Evolutionary conservation across 2,888 invertebrate genomes (phyloP).

Genomic region (Lampropteryx suffumata): DNA sequence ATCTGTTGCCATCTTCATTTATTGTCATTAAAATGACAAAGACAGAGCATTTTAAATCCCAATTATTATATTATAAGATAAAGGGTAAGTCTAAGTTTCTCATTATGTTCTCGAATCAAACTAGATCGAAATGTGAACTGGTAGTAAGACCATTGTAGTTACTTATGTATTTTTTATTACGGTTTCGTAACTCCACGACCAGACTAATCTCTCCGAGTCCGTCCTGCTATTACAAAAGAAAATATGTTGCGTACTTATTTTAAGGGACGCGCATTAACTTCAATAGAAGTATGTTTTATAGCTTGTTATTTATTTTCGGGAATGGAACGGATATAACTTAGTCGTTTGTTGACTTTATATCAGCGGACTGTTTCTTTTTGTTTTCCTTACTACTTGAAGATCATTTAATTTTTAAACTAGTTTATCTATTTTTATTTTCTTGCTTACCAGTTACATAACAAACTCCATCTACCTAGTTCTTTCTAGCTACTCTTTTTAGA

Average conservation of each 20-base stretch:
- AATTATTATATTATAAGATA: too few species aligned
- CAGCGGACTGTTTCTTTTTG: background rate
- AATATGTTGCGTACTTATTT: constrained; percentile 26
- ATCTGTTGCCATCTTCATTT: too few species aligned
- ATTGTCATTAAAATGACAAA: too few species aligned
- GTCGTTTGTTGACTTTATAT: constrained; percentile 4
- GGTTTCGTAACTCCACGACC: constrained; percentile 51
- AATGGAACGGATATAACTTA: background rate
- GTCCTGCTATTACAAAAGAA: constrained; percentile 20
- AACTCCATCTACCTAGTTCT: too few species aligned
- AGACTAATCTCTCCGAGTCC: constrained; percentile 43
- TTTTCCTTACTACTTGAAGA: background rate
- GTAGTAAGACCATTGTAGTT: constrained; percentile 35
- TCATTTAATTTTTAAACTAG: too few species aligned
- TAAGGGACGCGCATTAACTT: constrained; percentile 24
- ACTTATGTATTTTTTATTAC: constrained; percentile 66
- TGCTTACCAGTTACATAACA: too few species aligned
- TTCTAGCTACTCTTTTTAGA: too few species aligned
- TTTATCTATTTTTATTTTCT: too few species aligned
- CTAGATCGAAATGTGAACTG: background rate
- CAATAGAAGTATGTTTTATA: constrained; percentile 16
- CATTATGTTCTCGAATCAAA: background rate
- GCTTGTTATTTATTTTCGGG: constrained; percentile 15
- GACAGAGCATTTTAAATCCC: too few species aligned
- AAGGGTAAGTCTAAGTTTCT: too few species aligned